These are phyloP conservation scores for Willowsia nigromaculata DNA, from an alignment of 2,888 invertebrate species.

Conservation along the genomic window DNA sequence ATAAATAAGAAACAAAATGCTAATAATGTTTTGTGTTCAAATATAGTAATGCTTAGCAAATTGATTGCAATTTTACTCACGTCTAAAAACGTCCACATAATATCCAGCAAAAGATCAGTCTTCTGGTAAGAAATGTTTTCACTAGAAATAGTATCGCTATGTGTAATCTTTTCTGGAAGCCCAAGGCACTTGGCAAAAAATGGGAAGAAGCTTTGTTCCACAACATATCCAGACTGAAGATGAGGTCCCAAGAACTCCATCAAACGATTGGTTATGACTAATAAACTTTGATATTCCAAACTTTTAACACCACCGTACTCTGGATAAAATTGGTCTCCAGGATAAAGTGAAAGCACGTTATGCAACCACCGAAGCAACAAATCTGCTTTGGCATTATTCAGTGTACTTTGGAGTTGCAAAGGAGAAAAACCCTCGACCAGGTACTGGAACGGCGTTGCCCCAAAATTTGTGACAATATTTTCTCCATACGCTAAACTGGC, in stretches of 20 bases:
- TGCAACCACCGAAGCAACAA: slow-evolving; percentile 82
- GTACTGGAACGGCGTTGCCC: slow-evolving; percentile 85
- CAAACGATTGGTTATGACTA: slow-evolving; percentile 79
- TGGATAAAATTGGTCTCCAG: slow-evolving; percentile 53
- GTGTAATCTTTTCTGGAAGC: slow-evolving; percentile 75
- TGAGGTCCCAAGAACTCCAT: slow-evolving; percentile 84
- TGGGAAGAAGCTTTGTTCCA: slow-evolving; percentile 86
- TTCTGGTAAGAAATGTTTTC: slow-evolving; percentile 57
- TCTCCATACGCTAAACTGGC: slow-evolving; percentile 89
- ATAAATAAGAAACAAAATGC: neutral
- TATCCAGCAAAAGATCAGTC: slow-evolving; percentile 82
- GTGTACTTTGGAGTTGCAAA: slow-evolving; percentile 82
- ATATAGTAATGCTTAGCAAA: no score
- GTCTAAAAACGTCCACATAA: slow-evolving; percentile 86
- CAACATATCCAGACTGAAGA: slow-evolving; percentile 85
- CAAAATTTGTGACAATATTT: slow-evolving; percentile 89
- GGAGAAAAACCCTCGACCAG: slow-evolving; percentile 86
- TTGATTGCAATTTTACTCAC: slow-evolving; percentile 77
- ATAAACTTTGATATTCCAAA: slow-evolving; percentile 61
- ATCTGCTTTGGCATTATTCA: slow-evolving; percentile 80
- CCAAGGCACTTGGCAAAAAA: slow-evolving; percentile 80
- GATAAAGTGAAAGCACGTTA: slow-evolving; percentile 80
- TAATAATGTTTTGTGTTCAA: neutral
- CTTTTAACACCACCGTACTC: slow-evolving; percentile 1
- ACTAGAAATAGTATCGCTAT: slow-evolving; percentile 76